phyloP scores from a whole-genome alignment of 2,797 vertebrate species.

The Cetoscarus ocellatus region DNA sequence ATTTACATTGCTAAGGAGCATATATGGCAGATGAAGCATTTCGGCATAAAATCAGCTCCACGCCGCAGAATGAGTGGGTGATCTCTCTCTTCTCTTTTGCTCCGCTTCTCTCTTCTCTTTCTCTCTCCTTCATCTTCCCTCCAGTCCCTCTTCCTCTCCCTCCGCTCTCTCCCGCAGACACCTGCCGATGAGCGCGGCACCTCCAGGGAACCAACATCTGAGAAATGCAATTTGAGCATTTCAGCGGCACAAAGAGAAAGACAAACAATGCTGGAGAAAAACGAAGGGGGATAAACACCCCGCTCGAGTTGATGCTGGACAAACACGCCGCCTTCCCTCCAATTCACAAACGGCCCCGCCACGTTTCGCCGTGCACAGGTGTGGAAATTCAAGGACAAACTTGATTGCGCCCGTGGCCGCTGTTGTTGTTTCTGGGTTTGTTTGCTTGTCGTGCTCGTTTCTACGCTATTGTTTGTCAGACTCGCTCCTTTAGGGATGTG shows the following conservation, averaged over 20 bases:
- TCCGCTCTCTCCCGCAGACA: constrained; percentile 73
- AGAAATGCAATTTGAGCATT: constrained; percentile 86
- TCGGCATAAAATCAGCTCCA: constrained; percentile 68
- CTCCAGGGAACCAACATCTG: constrained; percentile 84
- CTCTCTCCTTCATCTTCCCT: constrained; percentile 53
- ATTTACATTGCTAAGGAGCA: constrained; percentile 99
- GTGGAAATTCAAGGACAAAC: constrained; percentile 83
- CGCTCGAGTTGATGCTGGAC: constrained; percentile 78
- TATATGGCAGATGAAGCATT: constrained; percentile 83
- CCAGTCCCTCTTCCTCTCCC: constrained; percentile 52
- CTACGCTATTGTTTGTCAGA: constrained; percentile 66
- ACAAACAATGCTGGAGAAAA: constrained; percentile 83
- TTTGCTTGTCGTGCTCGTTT: constrained; percentile 71
- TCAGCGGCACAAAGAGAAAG: constrained; percentile 82
- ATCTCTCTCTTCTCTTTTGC: constrained; percentile 29
- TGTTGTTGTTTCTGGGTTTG: constrained; percentile 69
- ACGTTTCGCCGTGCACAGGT: constrained; percentile 73
- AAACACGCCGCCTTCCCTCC: constrained; percentile 76
- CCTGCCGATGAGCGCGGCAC: constrained; percentile 82
- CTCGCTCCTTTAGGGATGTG: constrained; percentile 55
- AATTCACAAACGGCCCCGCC: constrained; percentile 72
- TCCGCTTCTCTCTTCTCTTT: constrained; percentile 23
- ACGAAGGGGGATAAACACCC: constrained; percentile 66
- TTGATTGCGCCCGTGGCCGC: constrained; percentile 63
- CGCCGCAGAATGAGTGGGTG: constrained; percentile 77